These are phyloP conservation scores for Choristoneura fumiferana DNA, from an alignment of 1,140 invertebrate genomes.

Conservation along the genomic window DNA sequence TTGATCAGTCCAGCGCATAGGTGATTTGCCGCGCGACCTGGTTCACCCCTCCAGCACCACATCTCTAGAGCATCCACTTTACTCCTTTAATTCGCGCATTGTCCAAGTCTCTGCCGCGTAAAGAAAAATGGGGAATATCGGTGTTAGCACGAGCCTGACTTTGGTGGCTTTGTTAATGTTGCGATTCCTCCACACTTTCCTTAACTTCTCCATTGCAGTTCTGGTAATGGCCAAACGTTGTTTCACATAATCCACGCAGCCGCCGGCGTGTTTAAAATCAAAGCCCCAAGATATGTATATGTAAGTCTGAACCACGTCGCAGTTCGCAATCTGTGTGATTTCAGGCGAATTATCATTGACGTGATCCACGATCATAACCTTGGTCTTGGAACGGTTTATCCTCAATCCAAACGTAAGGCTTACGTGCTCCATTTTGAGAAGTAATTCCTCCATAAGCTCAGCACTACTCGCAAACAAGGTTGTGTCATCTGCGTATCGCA, in stretches of 20 bases:
- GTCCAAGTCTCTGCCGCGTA: slow-evolving; percentile 19
- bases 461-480: too few relatives aligned
- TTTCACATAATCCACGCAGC: background rate
- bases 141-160: background rate
- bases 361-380: slow-evolving; percentile 28
- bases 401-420: slow-evolving; percentile 25
- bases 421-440: slow-evolving; percentile 19
- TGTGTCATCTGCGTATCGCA: too few relatives aligned
- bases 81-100: background rate
- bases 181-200: slow-evolving; percentile 24
- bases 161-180: slow-evolving; percentile 20
- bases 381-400: slow-evolving; percentile 28
- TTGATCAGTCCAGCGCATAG: too few relatives aligned
- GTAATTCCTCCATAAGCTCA: background rate
- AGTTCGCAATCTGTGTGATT: slow-evolving; percentile 23
- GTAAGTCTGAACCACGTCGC: slow-evolving; percentile 24
- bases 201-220: slow-evolving; percentile 20
- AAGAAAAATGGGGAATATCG: slow-evolving; percentile 12
- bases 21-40: too few relatives aligned
- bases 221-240: background rate
- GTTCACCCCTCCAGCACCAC: background rate
- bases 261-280: slow-evolving; percentile 8
- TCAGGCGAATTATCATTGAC: slow-evolving; percentile 23
- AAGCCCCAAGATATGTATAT: slow-evolving; percentile 21
- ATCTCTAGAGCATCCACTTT: slow-evolving; percentile 19